phyloP scores from a whole-genome alignment of 2,888 invertebrate genomes.

The Pyrrhia umbra region DNA sequence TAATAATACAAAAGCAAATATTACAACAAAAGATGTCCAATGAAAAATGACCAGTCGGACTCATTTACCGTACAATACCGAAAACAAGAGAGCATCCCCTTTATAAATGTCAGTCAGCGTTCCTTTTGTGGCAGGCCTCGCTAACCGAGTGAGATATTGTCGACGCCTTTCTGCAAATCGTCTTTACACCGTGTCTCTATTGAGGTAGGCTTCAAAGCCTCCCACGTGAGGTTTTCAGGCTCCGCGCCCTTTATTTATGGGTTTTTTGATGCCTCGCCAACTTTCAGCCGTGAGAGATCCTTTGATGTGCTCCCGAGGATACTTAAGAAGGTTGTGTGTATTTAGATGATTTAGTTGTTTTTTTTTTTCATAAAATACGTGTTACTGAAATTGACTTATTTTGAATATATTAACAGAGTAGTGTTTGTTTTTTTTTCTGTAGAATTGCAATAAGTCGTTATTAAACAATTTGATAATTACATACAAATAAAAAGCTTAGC shows the following conservation, averaged over 20 bases:
- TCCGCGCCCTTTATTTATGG: constrained; percentile 38
- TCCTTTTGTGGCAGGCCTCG: constrained; percentile 54
- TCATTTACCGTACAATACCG: constrained; percentile 45
- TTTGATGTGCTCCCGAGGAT: constrained; percentile 30
- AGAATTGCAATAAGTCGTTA: background rate
- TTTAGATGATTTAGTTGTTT: constrained; percentile 6
- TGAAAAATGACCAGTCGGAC: constrained; percentile 46
- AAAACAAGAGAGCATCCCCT: constrained; percentile 60
- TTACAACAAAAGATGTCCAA: constrained; percentile 1
- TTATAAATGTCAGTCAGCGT: constrained; percentile 59
- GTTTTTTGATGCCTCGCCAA: constrained; percentile 36
- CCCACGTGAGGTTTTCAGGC: constrained; percentile 23
- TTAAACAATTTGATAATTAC: no score
- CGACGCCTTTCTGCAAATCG: constrained; percentile 37
- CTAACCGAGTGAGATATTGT: constrained; percentile 63
- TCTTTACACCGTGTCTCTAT: constrained; percentile 40
- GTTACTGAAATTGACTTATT: constrained; percentile 6
- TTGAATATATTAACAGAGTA: background rate
- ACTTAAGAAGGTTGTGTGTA: constrained; percentile 22
- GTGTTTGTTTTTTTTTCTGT: background rate
- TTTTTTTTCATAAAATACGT: background rate
- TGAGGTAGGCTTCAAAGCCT: constrained; percentile 42
- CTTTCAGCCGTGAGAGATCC: constrained; percentile 24
- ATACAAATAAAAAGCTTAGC: background rate
- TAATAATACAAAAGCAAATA: background rate